Base-by-base conservation (phyloP, 2,797 vertebrate species). In the Siniperca obscura region DNA sequence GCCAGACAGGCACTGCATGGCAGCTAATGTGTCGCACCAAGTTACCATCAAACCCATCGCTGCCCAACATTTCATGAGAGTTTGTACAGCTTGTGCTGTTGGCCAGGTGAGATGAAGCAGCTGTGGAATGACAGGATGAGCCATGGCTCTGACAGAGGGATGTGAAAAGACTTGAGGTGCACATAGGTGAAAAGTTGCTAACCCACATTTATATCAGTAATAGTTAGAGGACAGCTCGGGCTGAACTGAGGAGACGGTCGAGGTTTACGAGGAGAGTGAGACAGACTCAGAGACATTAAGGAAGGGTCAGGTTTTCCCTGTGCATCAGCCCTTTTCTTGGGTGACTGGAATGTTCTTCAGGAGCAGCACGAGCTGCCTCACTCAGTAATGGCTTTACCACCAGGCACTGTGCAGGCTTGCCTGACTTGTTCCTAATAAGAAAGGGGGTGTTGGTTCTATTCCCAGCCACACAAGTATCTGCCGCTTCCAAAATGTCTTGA, bases 341-440 rank as follows among this genome's bases (percentile, higher is more conserved):
- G 89, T 93, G 91, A 86, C 92, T 95, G 93, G 92, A 95, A 95
- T 93, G 88, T 92, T 92, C 86, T 93, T 77, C 91, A 87, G 84
- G 81, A 93, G 87, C 83, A 89, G 87, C 84, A 84, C 42, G 62
- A 89, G 86, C 90, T 91, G 88, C 84, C 79, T 91, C 70, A 8
- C 69, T 87, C 85, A 71, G 76, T 95, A 94, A 95, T 96, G 93
- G 75, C 86, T 96, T 96, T 95, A 95, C 91, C 95, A 95, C 91
- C 87, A 90, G 91, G 92, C 88, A 46, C 80, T 70, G 77, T 56
- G 88, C 88, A 90, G 87, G 84, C 91, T 89, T 86, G 86, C 84
- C 85, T 87, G 83, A 88, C 78, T 79, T 65, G 67, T 78, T 88
- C 82, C 88, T 93, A 93, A 92, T 92, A 88, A 88, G 91, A 91